Conservation (phyloP, 2,797 vertebrate species). For the Streptopelia turtur region DNA sequence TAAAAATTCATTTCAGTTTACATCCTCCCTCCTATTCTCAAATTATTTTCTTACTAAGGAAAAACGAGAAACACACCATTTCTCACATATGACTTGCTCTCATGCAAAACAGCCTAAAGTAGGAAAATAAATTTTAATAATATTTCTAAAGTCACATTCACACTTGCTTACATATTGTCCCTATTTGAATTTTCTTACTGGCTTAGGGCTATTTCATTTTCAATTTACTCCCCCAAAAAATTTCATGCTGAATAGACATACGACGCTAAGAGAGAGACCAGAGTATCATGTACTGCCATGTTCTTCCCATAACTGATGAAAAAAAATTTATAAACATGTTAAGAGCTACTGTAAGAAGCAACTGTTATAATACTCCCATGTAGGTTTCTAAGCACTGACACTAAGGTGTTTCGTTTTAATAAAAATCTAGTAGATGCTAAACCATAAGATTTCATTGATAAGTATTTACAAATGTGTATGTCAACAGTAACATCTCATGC, state of each 20-base stretch:
- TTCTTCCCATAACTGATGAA: background rate
- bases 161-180: background rate
- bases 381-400: background rate
- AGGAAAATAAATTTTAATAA: background rate
- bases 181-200: background rate
- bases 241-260: background rate
- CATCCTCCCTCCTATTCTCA: background rate
- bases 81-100: background rate
- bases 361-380: background rate
- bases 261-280: background rate
- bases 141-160: background rate
- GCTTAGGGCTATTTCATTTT: background rate
- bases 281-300: accelerated
- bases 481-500: background rate
- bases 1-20: background rate
- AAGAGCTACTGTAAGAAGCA: background rate
- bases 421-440: background rate
- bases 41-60: background rate
- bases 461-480: background rate
- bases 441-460: background rate
- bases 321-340: background rate
- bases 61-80: background rate
- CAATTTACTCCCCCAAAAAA: background rate
- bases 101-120: background rate
- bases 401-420: background rate